phyloP scores from a whole-genome alignment of 2,888 invertebrate species.

The Dendrolimus houi region DNA sequence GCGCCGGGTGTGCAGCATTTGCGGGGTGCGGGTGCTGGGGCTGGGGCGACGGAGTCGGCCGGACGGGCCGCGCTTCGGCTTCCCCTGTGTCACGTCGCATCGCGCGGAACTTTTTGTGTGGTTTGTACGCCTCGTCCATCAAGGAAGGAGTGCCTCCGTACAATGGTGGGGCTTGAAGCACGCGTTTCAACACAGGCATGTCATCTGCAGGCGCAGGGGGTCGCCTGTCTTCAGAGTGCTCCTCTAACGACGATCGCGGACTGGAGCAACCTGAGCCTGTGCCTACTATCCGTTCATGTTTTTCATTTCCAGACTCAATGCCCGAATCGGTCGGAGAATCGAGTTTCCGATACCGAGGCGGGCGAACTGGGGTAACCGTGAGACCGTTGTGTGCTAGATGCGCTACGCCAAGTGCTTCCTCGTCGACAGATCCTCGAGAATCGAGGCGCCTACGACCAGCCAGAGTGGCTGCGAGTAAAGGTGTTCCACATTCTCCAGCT shows the following conservation, averaged over 20 bases:
- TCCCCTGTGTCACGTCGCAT: conserved; percentile 88
- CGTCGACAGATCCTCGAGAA: conserved; percentile 84
- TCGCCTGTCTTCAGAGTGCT: conserved; percentile 79
- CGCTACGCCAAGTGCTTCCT: conserved; percentile 83
- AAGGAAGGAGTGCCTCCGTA: conserved; percentile 93
- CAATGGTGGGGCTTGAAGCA: conserved; percentile 93
- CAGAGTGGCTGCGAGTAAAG: conserved; percentile 83
- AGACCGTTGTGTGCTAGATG: conserved; percentile 84
- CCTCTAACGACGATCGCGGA: conserved; percentile 89
- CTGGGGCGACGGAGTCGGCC: conserved; percentile 70
- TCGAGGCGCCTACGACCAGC: conserved; percentile 87
- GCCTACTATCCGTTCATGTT: conserved; percentile 83
- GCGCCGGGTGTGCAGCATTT: conserved; percentile 61
- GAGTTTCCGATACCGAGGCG: conserved; percentile 86
- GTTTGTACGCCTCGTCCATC: conserved; percentile 97
- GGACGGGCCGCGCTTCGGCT: conserved; percentile 74
- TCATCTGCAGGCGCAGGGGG: conserved; percentile 83
- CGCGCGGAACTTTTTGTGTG: conserved; percentile 96
- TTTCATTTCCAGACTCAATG: conserved; percentile 94
- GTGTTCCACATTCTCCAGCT: conserved; percentile 81
- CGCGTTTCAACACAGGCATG: conserved; percentile 95
- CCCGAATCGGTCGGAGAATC: conserved; percentile 96
- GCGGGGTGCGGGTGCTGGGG: conserved; percentile 69
- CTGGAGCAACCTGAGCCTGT: conserved; percentile 88
- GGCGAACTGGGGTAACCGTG: conserved; percentile 82